Evolutionary conservation across 2,888 invertebrate genomes (phyloP).

Genomic region (Lepeophtheirus nordmannii): DNA sequence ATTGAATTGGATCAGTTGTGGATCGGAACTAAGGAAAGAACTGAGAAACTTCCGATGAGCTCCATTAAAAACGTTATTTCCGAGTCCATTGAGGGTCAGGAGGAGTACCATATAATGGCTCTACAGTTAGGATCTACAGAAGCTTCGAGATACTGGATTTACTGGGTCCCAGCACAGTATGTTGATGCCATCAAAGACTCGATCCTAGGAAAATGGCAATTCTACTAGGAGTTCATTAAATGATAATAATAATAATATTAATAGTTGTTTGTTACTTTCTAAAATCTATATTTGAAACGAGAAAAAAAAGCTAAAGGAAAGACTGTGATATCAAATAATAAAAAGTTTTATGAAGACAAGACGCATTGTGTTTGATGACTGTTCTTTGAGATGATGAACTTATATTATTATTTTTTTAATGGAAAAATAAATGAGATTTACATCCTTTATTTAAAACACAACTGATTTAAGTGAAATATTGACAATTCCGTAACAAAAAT

Average conservation of each 20-base stretch:
- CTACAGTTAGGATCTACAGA: slow-evolving; percentile 79
- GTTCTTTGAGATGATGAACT: no score
- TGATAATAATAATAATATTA: slow-evolving; percentile 5
- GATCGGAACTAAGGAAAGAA: slow-evolving; percentile 81
- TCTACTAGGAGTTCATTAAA: slow-evolving; percentile 2
- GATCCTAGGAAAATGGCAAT: slow-evolving; percentile 48
- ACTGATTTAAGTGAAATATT: no score
- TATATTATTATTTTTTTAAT: no score
- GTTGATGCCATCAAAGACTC: slow-evolving; percentile 79
- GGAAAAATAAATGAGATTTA: no score
- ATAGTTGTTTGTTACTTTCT: not conserved
- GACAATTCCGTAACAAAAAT: no score
- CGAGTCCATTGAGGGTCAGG: slow-evolving; percentile 72
- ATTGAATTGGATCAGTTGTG: slow-evolving; percentile 74
- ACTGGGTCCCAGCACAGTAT: slow-evolving; percentile 68
- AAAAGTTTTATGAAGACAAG: no score
- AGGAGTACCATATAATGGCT: slow-evolving; percentile 79
- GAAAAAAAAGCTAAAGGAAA: not conserved
- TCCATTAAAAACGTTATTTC: slow-evolving; percentile 57
- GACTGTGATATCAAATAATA: no score
- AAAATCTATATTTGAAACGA: not conserved
- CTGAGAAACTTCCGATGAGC: slow-evolving; percentile 76
- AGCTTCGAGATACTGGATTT: slow-evolving; percentile 78
- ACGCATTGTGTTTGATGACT: no score
- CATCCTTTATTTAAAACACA: no score